A percentile compares a stretch with the other conserved stretches of the same genome.
Conservation (phyloP, 2,888 invertebrate genomes). For the Pachliopta kotzebuea region DNA sequence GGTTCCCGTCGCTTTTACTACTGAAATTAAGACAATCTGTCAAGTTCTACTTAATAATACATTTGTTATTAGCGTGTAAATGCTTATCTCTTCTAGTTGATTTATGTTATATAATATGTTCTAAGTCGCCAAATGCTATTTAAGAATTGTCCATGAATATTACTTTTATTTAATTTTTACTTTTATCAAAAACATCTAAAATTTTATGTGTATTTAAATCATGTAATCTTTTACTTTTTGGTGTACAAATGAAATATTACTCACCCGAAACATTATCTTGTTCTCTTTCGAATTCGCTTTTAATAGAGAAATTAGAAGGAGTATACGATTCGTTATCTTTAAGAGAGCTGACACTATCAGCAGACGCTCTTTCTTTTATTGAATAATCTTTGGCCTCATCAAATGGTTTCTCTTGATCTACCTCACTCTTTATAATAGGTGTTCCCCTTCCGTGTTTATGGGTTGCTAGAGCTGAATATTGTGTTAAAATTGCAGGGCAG, state of each 20-base stretch:
- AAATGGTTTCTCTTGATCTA: slow-evolving; percentile 61
- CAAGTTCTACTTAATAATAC: slow-evolving; percentile 3
- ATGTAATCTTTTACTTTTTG: not conserved
- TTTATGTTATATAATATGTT: no score
- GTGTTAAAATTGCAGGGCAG: slow-evolving; percentile 73
- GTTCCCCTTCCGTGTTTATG: slow-evolving; percentile 74
- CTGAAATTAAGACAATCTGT: slow-evolving; percentile 79
- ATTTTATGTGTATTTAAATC: not conserved
- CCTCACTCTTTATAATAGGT: slow-evolving; percentile 66
- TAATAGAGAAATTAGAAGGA: slow-evolving; percentile 70
- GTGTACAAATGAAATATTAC: slow-evolving; percentile 34
- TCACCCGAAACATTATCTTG: slow-evolving; percentile 75
- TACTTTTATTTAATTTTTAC: no score
- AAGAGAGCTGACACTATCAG: slow-evolving; percentile 62
- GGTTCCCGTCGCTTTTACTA: slow-evolving; percentile 96
- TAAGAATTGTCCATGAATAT: not conserved
- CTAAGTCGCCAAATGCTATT: no score
- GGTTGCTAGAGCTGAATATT: slow-evolving; percentile 73
- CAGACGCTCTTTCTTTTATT: slow-evolving; percentile 70
- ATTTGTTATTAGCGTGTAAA: not conserved
- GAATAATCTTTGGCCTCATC: slow-evolving; percentile 78
- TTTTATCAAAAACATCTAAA: not conserved
- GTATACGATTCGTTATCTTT: slow-evolving; percentile 63
- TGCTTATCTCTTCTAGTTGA: not conserved
- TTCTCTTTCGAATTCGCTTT: slow-evolving; percentile 73